Base-by-base conservation (phyloP, 2,797 vertebrate genomes). In the Remorina albescens region DNA sequence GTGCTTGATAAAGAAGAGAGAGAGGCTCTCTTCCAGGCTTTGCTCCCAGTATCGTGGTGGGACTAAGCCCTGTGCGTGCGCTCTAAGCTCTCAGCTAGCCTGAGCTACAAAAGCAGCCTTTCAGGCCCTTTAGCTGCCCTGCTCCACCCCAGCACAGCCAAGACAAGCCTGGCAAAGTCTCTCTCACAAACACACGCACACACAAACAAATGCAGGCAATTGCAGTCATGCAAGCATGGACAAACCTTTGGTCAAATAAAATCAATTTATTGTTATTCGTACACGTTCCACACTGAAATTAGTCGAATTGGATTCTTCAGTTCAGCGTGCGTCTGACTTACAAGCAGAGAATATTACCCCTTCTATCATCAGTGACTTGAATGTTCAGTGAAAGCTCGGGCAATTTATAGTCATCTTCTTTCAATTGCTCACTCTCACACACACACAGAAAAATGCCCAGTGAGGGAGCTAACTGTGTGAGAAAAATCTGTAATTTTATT, bases 401-500 rank as follows among this genome's bases (percentile, higher is more conserved):
- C 69, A 79, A 75, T 71, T 86, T 81, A 76, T 63, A 69, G 68
- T 50, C 67, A 44, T 81, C 71, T 30, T 78, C 71, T 78, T 78
- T 77, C 56, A 64, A 26, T 70, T 42, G 44, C 46, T 74, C 59
- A 47, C 51, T 51, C 60, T 51, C 32, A 51, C 32, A 71, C 49
- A 68, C 60, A 76, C 69, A 64, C 47, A 67, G 18, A 71, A 75
- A 73, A 65, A 55, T 58, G 32, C 56, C 60, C 57, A 44, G 72
- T 75, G 51, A 74, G 78, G 63, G 68, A 49, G 71, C 56, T 15
- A 50, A 74, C 75, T 78, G 88, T 90, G 89, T 92, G 86, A 91
- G 86, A 91, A 90, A 89, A 91, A 88, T 84, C 84, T 84, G 84
- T 86, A 82, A 82, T 92, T 87, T 92, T 86, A 91, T 86, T 80